phyloP scores from a whole-genome alignment of 35 echinoderm and acorn worm species.

The Heliocidaris tuberculata region DNA sequence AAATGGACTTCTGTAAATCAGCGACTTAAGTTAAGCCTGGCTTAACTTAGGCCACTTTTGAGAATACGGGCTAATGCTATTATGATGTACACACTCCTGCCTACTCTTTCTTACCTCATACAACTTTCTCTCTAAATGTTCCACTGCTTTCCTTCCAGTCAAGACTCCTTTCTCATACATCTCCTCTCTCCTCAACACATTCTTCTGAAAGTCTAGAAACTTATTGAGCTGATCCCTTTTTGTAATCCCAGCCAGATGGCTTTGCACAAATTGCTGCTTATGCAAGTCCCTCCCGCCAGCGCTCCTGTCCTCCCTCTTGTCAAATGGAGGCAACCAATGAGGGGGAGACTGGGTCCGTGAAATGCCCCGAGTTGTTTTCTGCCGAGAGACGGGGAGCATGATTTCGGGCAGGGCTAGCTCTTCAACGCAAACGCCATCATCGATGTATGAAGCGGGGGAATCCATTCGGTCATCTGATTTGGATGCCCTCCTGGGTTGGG shows the following conservation, averaged over 20 bases:
- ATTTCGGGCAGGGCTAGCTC: constrained; percentile 84
- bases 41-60: too few species aligned
- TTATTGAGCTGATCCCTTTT: constrained; percentile 90
- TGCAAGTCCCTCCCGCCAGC: constrained; percentile 30
- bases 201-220: constrained; percentile 83
- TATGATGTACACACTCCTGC: not conserved
- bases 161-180: constrained; percentile 78
- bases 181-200: constrained; percentile 77
- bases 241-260: constrained; percentile 84
- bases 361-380: constrained; percentile 41
- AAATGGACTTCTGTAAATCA: too few species aligned
- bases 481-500: not conserved
- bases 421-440: constrained; percentile 73
- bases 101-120: constrained; percentile 57
- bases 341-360: constrained; percentile 56
- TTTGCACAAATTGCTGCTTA: constrained; percentile 80
- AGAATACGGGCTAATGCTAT: too few species aligned
- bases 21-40: too few species aligned
- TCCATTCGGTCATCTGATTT: constrained; percentile 51
- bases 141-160: constrained; percentile 82
- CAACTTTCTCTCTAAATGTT: constrained; percentile 83
- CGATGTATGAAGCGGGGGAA: constrained; percentile 68
- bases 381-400: constrained; percentile 62
- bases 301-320: constrained; percentile 43
- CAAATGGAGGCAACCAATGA: constrained; percentile 41